phyloP scores from a whole-genome alignment of 2,113 vertebrate genomes.

The Rhinogobius similis region DNA sequence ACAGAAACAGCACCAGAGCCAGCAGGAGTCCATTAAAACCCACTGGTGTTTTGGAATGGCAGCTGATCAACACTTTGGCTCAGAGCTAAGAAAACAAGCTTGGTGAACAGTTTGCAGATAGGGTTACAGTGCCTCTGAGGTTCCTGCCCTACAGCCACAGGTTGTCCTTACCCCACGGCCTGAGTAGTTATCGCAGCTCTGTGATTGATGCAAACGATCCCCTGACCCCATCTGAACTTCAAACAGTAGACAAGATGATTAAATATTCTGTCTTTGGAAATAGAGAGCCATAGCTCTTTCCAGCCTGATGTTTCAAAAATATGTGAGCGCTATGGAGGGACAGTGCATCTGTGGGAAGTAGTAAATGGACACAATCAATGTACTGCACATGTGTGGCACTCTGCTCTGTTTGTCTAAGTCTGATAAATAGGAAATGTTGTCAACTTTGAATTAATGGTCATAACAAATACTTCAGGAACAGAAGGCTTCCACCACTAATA shows the following conservation, averaged over 20 bases:
- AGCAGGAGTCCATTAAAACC: conserved; percentile 57
- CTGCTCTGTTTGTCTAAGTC: not conserved
- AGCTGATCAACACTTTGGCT: conserved; percentile 68
- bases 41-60: conserved; percentile 56
- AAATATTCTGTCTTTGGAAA: conserved; percentile 52
- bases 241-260: conserved; percentile 73
- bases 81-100: conserved; percentile 79
- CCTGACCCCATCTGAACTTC: conserved; percentile 82
- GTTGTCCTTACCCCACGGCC: conserved; percentile 28
- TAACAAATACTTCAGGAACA: not conserved
- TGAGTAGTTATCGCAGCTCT: conserved; percentile 59
- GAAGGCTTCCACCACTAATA: not conserved
- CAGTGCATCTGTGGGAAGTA: not conserved
- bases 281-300: conserved; percentile 7
- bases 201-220: conserved; percentile 86
- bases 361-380: not conserved
- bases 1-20: conserved; percentile 22
- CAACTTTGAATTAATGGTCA: too few relatives aligned
- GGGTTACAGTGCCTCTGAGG: conserved; percentile 80
- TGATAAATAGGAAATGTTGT: too few relatives aligned
- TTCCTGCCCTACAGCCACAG: conserved; percentile 35
- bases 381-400: not conserved
- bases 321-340: not conserved
- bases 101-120: conserved; percentile 79
- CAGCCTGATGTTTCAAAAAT: conserved; percentile 5